phyloP scores from a whole-genome alignment of 2,888 invertebrate genomes.

The Polyommatus iphigenia region DNA sequence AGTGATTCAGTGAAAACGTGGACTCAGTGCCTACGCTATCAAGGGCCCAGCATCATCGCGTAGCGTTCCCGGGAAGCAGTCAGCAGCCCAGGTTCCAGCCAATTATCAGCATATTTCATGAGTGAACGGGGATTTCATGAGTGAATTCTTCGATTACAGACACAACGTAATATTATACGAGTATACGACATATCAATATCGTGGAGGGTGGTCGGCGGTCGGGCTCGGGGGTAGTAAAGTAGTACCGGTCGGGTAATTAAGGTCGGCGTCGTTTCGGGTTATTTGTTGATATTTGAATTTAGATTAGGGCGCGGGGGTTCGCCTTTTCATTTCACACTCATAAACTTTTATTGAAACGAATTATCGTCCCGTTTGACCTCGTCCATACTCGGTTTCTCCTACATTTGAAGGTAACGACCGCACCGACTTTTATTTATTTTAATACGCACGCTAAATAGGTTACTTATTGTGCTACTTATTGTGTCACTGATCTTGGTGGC shows the following conservation, averaged over 20 bases:
- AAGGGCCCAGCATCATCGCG: too few relatives aligned
- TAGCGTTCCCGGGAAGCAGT: too few relatives aligned
- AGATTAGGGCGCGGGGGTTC: slow-evolving; percentile 12
- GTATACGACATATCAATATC: too few relatives aligned
- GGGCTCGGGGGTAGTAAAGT: background rate
- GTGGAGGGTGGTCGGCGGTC: background rate
- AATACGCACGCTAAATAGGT: too few relatives aligned
- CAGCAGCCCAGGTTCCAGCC: too few relatives aligned
- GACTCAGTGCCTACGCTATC: too few relatives aligned
- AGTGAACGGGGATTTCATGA: background rate
- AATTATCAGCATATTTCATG: too few relatives aligned
- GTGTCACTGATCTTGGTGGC: too few relatives aligned
- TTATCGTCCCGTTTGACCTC: slow-evolving; percentile 12
- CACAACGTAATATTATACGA: background rate
- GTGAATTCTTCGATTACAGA: background rate
- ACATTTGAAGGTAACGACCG: background rate
- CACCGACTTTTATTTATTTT: background rate
- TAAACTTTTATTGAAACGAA: slow-evolving; percentile 23
- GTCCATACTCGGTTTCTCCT: background rate
- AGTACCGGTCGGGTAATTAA: slow-evolving; percentile 16
- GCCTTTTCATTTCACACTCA: slow-evolving; percentile 19
- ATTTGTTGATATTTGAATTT: slow-evolving; percentile 29
- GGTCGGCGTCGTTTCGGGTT: slow-evolving; percentile 18
- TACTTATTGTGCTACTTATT: too few relatives aligned
- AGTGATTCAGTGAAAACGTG: too few relatives aligned